Evolutionary conservation across 2,797 vertebrate genomes (phyloP).

Genomic region (Coilia nasus): DNA sequence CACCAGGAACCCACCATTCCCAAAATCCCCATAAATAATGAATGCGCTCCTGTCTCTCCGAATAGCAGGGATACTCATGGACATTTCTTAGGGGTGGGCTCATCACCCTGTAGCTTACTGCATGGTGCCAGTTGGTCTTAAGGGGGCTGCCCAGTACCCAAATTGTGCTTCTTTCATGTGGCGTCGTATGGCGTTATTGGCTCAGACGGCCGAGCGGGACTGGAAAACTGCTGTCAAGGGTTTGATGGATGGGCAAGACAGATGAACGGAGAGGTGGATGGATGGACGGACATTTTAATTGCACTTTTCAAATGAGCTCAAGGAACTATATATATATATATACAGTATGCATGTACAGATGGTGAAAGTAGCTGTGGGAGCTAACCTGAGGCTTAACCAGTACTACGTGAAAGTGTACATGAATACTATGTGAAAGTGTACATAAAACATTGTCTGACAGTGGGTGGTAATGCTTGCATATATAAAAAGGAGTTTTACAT

Average conservation of each 20-base stretch:
- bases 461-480: background rate
- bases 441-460: background rate
- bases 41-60: background rate
- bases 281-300: conserved; percentile 1
- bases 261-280: background rate
- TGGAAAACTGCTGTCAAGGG: background rate
- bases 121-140: conserved; percentile 7
- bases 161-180: background rate
- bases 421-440: background rate
- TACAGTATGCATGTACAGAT: background rate
- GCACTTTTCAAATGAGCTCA: background rate
- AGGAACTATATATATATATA: background rate
- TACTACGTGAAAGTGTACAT: background rate
- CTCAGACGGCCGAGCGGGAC: background rate
- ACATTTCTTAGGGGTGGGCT: background rate
- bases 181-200: background rate
- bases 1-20: background rate
- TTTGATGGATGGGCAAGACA: background rate
- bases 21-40: conserved; percentile 16
- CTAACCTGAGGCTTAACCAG: background rate
- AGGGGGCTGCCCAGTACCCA: background rate
- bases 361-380: background rate
- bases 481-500: background rate
- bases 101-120: background rate
- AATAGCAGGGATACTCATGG: background rate